A percentile compares a stretch with the other conserved stretches of the same genome.
Conservation (phyloP, 2,888 invertebrate species). For the Hypolimnas misippus region DNA sequence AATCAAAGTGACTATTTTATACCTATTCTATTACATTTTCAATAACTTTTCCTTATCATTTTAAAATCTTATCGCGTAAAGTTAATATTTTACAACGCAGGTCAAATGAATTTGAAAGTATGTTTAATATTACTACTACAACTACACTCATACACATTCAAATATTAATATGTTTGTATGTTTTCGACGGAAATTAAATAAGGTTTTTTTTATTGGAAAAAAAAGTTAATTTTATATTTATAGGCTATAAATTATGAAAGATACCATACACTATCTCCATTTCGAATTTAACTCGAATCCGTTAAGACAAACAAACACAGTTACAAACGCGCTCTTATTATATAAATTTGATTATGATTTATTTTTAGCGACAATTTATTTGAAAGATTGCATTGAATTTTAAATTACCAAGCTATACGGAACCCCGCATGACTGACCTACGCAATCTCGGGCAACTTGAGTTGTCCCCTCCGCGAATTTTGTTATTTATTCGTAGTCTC, state of each 20-base stretch:
- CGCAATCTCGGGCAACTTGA: slow-evolving; percentile 44
- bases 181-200: no score
- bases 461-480: slow-evolving; percentile 38
- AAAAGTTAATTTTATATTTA: no score
- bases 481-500: slow-evolving; percentile 37
- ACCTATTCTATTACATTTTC: neutral
- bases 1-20: neutral
- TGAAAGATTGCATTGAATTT: no score
- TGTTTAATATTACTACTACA: neutral
- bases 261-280: no score
- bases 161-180: no score
- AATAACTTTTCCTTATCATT: slow-evolving; percentile 10
- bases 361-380: no score
- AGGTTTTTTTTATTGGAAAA: no score
- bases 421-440: slow-evolving; percentile 46
- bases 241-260: no score
- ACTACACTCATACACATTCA: neutral
- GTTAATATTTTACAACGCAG: slow-evolving; percentile 1
- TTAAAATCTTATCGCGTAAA: neutral
- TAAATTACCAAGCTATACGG: slow-evolving; percentile 10
- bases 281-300: no score
- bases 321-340: no score
- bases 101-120: neutral
- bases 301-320: no score
- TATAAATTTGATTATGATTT: no score